Base-by-base conservation (phyloP, 2,113 vertebrate species). In the Nannobrachium achirus region DNA sequence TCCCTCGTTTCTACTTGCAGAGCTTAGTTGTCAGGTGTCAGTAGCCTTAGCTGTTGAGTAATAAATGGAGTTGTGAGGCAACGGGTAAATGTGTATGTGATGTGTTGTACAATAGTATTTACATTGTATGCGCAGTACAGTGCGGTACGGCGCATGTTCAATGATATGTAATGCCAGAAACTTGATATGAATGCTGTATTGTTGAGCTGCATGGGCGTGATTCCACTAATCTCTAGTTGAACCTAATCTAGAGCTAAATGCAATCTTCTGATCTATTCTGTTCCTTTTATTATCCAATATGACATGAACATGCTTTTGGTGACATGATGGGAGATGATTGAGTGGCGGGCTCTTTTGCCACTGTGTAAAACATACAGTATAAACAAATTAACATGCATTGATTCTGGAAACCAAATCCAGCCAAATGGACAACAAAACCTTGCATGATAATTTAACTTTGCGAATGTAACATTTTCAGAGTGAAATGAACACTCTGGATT, bases 1-100 rank as follows among this genome's bases (percentile, higher is more conserved):
- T 16, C 25, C 40, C 39, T 63, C 14, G 10, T 63, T 63, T 63
- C 48, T n/a, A 52, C 62, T 41, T 38, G 49, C 14, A 18, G 33
- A 41, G 49, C 41, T 51, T 13, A 64, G 10, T 13, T 18, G 14
- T 18, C 46, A 13, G 2, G 15, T 52, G 38, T 57, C 33, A 39
- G 10, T 38, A 11, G 53, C 53, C 19, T 13, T 56, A 57, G 33
- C 40, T 41, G 38, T 44, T 44, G 40, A 16, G 40, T 44, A 59
- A 58, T 58, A 41, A n/a, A 16, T 42, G 56, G 8, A n/a, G 42
- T 8, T 7, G n/a, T 2, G n/a, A 40, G 55, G 55, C 13, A 40
- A n/a, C 7, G 56, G 10, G 9, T 15, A 59, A 59, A 42, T 42
- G 42, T 6, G 15, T 16, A 44, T 18, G 39, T 10, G 8, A 50